Evolutionary conservation across 2,888 invertebrate genomes (phyloP), one percentile per base, ranked within the genome.

Genomic region (Pseudococcus longispinus): DNA sequence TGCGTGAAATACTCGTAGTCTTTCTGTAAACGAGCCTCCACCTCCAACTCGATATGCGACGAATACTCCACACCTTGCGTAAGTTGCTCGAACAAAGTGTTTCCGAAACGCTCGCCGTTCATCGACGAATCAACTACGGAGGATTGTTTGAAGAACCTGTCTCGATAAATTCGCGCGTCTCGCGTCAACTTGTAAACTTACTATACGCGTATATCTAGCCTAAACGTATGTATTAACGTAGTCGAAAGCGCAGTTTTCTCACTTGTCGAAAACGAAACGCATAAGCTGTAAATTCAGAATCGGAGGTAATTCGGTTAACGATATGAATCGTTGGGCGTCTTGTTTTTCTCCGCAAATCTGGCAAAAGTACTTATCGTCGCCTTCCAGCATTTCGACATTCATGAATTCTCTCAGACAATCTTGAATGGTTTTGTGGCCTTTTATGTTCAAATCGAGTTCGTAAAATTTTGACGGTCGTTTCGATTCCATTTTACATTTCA

Each of bases 261-360:
- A 93, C 92, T 93, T 91, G 89, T 93, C 93, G 90, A 92, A 94
- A 1, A 93, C 92, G 90, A 93, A 94, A 88, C 94, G 90, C 88
- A 93, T 91, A 8, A 94, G 90, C 89, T 94, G 93, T 87, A 94
- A 91, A 89, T 93, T 93, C 11, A 94, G 90, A 2, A 93, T 92
- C 13, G 92, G 92, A 6, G 94, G 94, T 37, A 94, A 91, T 2
- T 90, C 90, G 74, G 91, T 90, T 82, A 94, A 90, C 85, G 92
- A 91, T 88, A 93, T 93, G 88, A 91, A 91, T 74, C 93, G 90
- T 0, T 91, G 91, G 0, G 93, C 93, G 90, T 93, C 92, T 89
- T 92, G 92, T 89, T 93, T 93, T 51, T 91, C 91, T 87, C 91
- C 90, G 89, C 94, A 94, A 9, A 90, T 90, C 13, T 91, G 90